phyloP scores from a whole-genome alignment of 2,113 vertebrate species.

The Mastomys coucha region DNA sequence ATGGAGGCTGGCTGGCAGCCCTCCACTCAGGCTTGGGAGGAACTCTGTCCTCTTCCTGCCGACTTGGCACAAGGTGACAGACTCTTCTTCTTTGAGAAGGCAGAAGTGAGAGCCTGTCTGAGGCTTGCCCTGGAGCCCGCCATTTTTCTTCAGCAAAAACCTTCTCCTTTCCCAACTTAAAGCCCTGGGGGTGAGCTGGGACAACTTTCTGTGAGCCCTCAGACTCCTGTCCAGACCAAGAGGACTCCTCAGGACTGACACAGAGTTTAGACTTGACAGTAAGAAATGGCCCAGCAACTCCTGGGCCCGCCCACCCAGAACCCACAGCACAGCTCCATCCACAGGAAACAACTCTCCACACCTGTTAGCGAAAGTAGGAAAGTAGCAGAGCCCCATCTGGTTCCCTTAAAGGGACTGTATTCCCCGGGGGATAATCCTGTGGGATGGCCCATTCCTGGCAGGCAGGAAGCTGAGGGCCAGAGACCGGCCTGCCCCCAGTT shows the following conservation, averaged over 20 bases:
- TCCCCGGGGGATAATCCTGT: neutral
- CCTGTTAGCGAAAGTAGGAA: fast-evolving
- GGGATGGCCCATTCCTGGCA: neutral
- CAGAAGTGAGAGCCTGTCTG: neutral
- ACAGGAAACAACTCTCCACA: neutral
- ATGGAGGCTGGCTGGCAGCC: neutral
- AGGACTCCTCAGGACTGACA: too few species aligned
- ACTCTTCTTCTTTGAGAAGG: too few species aligned
- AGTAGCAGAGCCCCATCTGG: neutral
- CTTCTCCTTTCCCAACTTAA: neutral
- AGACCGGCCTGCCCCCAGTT: neutral
- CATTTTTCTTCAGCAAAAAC: neutral
- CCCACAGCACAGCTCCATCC: neutral
- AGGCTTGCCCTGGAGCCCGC: neutral
- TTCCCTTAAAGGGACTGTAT: neutral
- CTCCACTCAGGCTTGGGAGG: neutral
- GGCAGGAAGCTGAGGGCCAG: neutral
- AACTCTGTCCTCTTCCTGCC: neutral
- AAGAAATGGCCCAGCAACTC: neutral
- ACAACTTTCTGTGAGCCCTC: neutral
- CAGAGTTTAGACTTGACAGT: neutral
- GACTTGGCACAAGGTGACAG: neutral
- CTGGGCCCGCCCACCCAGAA: neutral
- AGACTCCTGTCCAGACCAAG: neutral
- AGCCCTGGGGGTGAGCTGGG: too few species aligned